Conservation (phyloP, 2,113 vertebrate genomes). For the Mesoclemmys tuberculata region DNA sequence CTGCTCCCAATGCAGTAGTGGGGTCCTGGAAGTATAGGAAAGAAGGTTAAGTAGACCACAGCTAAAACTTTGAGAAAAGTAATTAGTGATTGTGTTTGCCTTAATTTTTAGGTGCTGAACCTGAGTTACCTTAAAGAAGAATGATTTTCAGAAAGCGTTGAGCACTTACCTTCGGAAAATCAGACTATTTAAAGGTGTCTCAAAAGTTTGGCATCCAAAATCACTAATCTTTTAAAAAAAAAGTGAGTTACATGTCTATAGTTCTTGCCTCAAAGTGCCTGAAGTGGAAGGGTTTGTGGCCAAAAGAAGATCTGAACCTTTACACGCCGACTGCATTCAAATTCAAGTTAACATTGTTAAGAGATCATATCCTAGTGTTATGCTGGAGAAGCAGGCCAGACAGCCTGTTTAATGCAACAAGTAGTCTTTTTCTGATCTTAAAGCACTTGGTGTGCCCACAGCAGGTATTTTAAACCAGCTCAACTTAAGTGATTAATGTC, state of each 20-base stretch:
- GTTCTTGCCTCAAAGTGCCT: not conserved
- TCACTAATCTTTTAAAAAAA: not conserved
- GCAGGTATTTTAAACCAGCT: not conserved
- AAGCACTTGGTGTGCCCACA: not conserved
- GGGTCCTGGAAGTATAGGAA: too few species aligned
- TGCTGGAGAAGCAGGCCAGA: not conserved
- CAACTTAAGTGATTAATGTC: not conserved
- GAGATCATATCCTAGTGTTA: not conserved
- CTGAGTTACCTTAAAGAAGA: too few species aligned
- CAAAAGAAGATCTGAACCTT: not conserved
- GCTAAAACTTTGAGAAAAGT: too few species aligned
- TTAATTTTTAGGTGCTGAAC: too few species aligned
- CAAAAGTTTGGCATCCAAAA: not conserved
- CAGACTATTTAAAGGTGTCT: not conserved
- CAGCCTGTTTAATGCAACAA: not conserved
- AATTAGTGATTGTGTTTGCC: too few species aligned
- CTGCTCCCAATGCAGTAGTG: too few species aligned
- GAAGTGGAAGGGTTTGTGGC: not conserved
- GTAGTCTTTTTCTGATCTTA: not conserved
- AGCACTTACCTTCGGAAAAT: too few species aligned
- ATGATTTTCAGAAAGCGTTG: too few species aligned
- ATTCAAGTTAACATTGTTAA: not conserved
- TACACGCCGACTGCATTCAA: not conserved
- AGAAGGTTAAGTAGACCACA: too few species aligned
- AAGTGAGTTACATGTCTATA: not conserved